Evolutionary conservation across 2,113 vertebrate species (phyloP).

Genomic region (Triplophysa rosa): DNA sequence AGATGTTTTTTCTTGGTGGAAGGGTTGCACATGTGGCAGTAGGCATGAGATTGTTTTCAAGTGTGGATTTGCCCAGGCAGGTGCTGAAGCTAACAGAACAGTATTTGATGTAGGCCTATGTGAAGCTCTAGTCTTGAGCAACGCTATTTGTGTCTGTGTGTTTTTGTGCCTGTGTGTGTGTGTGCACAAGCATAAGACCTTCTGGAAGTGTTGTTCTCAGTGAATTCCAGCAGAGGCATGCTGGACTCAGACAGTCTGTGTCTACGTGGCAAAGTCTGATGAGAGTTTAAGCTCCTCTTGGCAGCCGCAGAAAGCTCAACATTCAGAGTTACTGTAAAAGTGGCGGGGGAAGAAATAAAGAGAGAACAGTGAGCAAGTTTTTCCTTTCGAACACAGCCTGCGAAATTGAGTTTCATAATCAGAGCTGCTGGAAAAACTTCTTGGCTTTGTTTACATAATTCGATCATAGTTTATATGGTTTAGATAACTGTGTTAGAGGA

Average conservation of each 20-base stretch:
- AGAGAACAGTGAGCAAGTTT: conserved; percentile 28
- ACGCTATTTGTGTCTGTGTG: background rate
- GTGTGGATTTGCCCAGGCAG: background rate
- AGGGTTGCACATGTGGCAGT: background rate
- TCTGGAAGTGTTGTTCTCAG: conserved; percentile 13
- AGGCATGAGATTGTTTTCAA: background rate
- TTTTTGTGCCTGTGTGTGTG: conserved; percentile 31
- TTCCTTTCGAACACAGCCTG: background rate
- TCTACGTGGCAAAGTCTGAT: conserved; percentile 59
- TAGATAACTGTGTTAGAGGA: background rate
- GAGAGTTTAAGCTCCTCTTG: conserved; percentile 55
- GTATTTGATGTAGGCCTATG: background rate
- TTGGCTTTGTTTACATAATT: background rate
- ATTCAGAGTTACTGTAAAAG: conserved; percentile 34
- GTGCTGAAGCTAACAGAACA: conserved; percentile 22
- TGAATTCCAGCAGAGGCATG: conserved; percentile 56
- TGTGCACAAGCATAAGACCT: background rate
- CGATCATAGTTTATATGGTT: background rate
- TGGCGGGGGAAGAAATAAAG: conserved; percentile 2
- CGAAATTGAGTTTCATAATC: conserved; percentile 20
- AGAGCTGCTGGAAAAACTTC: conserved; percentile 1
- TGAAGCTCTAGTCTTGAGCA: background rate
- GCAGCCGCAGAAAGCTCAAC: conserved; percentile 39
- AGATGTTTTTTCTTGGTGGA: background rate
- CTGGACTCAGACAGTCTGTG: conserved; percentile 48